Base-by-base conservation (phyloP, 2,888 invertebrate genomes). In the Timema cristinae region DNA sequence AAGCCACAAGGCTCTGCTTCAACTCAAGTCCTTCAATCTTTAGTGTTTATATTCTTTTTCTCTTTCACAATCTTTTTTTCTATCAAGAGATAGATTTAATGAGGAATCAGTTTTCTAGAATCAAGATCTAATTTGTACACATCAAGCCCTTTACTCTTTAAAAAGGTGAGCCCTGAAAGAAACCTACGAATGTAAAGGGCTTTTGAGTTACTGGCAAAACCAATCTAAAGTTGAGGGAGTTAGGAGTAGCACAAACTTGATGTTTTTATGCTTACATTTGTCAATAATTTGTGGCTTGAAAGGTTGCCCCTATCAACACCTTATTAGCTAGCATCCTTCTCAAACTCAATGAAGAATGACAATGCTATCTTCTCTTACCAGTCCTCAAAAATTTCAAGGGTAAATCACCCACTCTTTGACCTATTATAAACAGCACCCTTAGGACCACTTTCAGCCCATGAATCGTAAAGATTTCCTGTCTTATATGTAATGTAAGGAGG, bases 381-480 rank as follows among this genome's bases (percentile, higher is more conserved):
- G 61, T 61, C 16, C 32, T 61, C 61, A 16, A 61, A 61, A 16
- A 61, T 61, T 16, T 61, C 32, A 2, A 61, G 32, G 32, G 61
- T 61, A 61, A 61, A 61, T 16, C 61, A 61, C 61, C 61, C 61
- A 61, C 61, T 61, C 32, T 61, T 61, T 6, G 15, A 61, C 13
- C 61, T 61, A 16, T 61, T 61, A 11, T 63, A 63, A 16, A 63
- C 63, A 16, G 16, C 2, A 13, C 16, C 63, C 6, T 13, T 63
- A 11, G 63, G 63, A 5, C 15, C 63, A 11, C 32, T 6, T 16
- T 63, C 63, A 11, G 63, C 16, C 63, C 63, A 63, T 61, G 61
- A 61, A 61, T 61, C 61, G 13, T 61, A 15, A 6, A 61, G 61
- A 15, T 61, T 61, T 61, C 16, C 61, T 61, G 61, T 16, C 16